A percentile compares a stretch with the other conserved stretches of the same genome.
phyloP scores from a whole-genome alignment of 2,888 invertebrate species.

The Thymelicus lineola region DNA sequence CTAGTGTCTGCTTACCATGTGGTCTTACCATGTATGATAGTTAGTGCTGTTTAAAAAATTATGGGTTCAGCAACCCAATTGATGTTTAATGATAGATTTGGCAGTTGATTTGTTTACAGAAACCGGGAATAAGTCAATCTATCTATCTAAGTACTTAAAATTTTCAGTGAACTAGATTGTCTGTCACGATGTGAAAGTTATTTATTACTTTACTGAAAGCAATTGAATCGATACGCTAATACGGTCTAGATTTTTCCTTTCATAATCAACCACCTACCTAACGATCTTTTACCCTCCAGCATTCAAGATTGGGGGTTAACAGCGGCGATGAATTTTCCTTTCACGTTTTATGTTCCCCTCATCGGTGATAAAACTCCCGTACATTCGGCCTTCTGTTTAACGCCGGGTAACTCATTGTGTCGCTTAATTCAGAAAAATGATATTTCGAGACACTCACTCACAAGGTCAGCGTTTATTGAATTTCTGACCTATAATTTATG shows the following conservation, averaged over 20 bases:
- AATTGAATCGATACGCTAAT: not conserved
- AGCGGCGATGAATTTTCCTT: slow-evolving; percentile 43
- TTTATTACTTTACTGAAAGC: too few species aligned
- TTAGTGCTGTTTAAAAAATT: too few species aligned
- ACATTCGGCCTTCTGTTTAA: slow-evolving; percentile 38
- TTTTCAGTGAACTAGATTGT: too few species aligned
- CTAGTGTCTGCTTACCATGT: too few species aligned
- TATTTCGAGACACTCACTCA: slow-evolving; percentile 1
- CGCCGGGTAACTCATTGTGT: slow-evolving; percentile 17
- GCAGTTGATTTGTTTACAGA: too few species aligned
- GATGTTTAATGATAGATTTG: too few species aligned
- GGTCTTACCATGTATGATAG: too few species aligned
- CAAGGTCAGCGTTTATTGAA: not conserved
- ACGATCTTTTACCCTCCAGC: slow-evolving; percentile 6
- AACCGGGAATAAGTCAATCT: too few species aligned
- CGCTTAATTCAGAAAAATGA: slow-evolving; percentile 35
- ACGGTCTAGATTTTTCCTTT: slow-evolving; percentile 12
- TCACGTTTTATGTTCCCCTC: slow-evolving; percentile 45
- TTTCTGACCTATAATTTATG: not conserved
- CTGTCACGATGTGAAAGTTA: too few species aligned
- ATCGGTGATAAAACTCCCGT: slow-evolving; percentile 44
- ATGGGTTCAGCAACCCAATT: too few species aligned
- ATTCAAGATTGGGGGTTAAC: slow-evolving; percentile 38
- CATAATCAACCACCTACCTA: slow-evolving; percentile 5
- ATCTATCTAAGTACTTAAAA: too few species aligned